A percentile compares a stretch with the other conserved stretches of the same genome.
Conservation (phyloP, 2,888 invertebrate genomes). For the Metacarcinus magister region DNA sequence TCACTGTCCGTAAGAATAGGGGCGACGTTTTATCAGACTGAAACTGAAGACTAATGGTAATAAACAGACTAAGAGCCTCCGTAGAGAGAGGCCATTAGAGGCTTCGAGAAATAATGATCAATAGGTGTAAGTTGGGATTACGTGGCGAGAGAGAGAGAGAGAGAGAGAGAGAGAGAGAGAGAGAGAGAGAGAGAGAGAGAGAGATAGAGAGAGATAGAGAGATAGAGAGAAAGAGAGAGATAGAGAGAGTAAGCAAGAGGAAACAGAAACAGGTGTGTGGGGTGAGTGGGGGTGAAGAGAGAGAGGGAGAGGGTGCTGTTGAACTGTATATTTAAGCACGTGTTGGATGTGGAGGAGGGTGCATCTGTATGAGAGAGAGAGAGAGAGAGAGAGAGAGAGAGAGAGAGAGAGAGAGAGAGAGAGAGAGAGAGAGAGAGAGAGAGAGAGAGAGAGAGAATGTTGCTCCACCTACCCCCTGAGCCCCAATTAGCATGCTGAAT, state of each 20-base stretch:
- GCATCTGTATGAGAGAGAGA: neutral
- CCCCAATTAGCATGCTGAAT: constrained; percentile 73
- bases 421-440: constrained; percentile 51
- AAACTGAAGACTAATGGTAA: neutral
- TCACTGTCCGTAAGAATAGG: neutral
- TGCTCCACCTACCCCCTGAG: constrained; percentile 49
- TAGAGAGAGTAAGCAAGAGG: constrained; percentile 36
- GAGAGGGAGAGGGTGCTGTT: neutral
- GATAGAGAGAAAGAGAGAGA: constrained; percentile 54
- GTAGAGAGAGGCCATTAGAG: constrained; percentile 7
- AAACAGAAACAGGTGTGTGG: neutral
- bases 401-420: neutral
- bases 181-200: constrained; percentile 63
- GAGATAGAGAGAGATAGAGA: neutral
- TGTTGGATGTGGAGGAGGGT: neutral
- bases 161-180: constrained; percentile 63
- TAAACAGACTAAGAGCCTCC: neutral
- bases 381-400: neutral
- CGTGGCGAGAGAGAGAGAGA: constrained; percentile 54
- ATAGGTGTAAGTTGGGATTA: constrained; percentile 35
- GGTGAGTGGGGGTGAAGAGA: neutral
- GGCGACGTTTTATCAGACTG: neutral
- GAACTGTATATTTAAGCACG: neutral
- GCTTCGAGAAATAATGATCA: neutral
- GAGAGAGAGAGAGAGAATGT: constrained; percentile 59